Base-by-base conservation (phyloP, 2,113 vertebrate genomes). In the Peromyscus maniculatus region DNA sequence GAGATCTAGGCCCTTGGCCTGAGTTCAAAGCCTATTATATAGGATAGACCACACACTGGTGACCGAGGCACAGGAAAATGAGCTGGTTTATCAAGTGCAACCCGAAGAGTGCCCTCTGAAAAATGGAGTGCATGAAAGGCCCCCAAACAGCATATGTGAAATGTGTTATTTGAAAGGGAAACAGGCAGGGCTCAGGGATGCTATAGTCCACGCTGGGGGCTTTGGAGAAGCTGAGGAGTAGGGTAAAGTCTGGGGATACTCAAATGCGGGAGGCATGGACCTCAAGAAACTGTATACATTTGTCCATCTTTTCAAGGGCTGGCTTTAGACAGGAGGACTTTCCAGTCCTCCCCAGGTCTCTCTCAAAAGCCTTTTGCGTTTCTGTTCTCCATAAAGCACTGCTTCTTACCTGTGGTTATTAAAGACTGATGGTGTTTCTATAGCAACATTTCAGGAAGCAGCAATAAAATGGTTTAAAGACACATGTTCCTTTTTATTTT, bases 371-470 rank as follows among this genome's bases (percentile, higher is more conserved):
- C 13, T 36, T 78, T 26, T 78, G 43, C 75, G 64, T 43, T 93
- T 86, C 72, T 64, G 55, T 16, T 84, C 43, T 84, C 62, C 31
- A 90, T 43, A 91, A 55, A 31, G 12, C 36, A 88, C 24, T 12
- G 79, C 21, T 89, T 55, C 39, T 74, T 82, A 64, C 26, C n/a
- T 72, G 55, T 43, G 12, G n/a, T 83, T 90, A 84, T 67, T 88
- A 92, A 93, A 82, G 78, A 72, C 69, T 52, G 57, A 33, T 55
- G 94, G 15, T 46, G 43, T 72, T 91, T 79, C 77, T 72, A 94
- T 74, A 87, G 94, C 33, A 92, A 69, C 46, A 74, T 91, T 87
- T 91, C 28, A 26, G 4, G 21, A 96, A 87, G 62, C 5, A 89
- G 39, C 69, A 77, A 90, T 31, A 82, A 80, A 96, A 87, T 22